Evolutionary conservation across 2,888 invertebrate species (phyloP).

Genomic region (Dicycla oo): DNA sequence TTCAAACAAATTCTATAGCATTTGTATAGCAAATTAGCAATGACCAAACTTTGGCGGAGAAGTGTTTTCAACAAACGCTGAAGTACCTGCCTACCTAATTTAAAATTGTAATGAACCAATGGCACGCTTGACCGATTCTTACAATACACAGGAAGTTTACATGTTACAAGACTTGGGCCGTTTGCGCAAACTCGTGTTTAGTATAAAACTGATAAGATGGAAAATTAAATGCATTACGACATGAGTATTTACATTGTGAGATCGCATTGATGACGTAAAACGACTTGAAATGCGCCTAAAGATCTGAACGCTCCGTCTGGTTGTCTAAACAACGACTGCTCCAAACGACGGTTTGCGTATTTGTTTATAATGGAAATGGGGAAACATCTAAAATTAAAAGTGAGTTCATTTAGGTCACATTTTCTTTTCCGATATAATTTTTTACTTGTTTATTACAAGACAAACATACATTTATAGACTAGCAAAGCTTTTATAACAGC

Average conservation of each 20-base stretch:
- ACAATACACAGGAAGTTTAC: slow-evolving; percentile 70
- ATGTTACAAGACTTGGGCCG: slow-evolving; percentile 35
- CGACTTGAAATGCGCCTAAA: slow-evolving; percentile 48
- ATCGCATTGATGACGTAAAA: slow-evolving; percentile 46
- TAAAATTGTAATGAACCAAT: slow-evolving; percentile 73
- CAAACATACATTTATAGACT: neutral
- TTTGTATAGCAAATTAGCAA: slow-evolving; percentile 18
- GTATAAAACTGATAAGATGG: slow-evolving; percentile 42
- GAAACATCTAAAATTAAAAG: slow-evolving; percentile 45
- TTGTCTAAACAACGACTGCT: slow-evolving; percentile 44
- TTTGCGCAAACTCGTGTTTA: slow-evolving; percentile 46
- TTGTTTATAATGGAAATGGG: slow-evolving; percentile 43
- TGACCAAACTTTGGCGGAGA: slow-evolving; percentile 22
- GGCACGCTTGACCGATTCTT: slow-evolving; percentile 72
- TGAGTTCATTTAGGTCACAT: slow-evolving; percentile 33
- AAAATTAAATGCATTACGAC: slow-evolving; percentile 20
- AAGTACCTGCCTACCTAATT: slow-evolving; percentile 59
- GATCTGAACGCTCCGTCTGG: slow-evolving; percentile 35
- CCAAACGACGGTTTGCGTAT: slow-evolving; percentile 28
- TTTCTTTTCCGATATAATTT: slow-evolving; percentile 2
- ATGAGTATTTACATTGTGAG: slow-evolving; percentile 45
- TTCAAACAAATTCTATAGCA: slow-evolving; percentile 20
- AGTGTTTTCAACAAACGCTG: slow-evolving; percentile 46
- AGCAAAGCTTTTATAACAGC: neutral
- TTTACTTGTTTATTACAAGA: neutral